A percentile compares a stretch with the other conserved stretches of the same genome.
Evolutionary conservation across 2,113 vertebrate genomes (phyloP).

Genomic region (Columba livia): DNA sequence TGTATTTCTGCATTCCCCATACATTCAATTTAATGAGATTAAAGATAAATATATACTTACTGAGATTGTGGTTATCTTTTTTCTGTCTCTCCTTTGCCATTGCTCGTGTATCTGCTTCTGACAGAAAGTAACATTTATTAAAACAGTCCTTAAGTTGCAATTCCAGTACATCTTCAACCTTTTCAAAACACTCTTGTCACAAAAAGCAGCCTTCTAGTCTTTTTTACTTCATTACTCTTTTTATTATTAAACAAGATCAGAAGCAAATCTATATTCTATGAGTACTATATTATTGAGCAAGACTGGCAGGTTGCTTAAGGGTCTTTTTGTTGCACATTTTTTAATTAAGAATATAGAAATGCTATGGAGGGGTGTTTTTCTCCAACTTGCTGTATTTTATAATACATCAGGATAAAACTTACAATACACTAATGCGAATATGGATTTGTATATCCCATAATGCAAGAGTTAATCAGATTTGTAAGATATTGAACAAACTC

Average conservation of each 20-base stretch:
- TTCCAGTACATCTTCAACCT: not conserved
- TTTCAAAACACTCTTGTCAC: not conserved
- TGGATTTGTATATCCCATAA: conserved; percentile 42
- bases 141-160: conserved; percentile 9
- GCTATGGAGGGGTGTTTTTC: not conserved
- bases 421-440: conserved; percentile 15
- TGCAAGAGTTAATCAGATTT: conserved; percentile 63
- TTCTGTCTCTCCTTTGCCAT: conserved; percentile 97
- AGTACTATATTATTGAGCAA: not conserved
- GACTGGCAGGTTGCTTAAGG: not conserved
- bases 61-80: conserved; percentile 98
- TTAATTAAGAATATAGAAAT: not conserved
- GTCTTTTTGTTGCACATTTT: not conserved
- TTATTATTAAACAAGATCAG: not conserved
- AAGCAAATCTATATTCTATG: not conserved
- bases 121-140: conserved; percentile 68
- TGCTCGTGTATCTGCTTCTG: conserved; percentile 90
- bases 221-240: not conserved
- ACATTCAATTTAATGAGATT: not conserved
- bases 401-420: not conserved
- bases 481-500: conserved; percentile 33
- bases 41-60: conserved; percentile 77
- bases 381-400: conserved; percentile 21
- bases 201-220: not conserved
- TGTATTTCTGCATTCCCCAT: not conserved